Conservation (phyloP, 2,797 vertebrate genomes). For the Callimico goeldii region DNA sequence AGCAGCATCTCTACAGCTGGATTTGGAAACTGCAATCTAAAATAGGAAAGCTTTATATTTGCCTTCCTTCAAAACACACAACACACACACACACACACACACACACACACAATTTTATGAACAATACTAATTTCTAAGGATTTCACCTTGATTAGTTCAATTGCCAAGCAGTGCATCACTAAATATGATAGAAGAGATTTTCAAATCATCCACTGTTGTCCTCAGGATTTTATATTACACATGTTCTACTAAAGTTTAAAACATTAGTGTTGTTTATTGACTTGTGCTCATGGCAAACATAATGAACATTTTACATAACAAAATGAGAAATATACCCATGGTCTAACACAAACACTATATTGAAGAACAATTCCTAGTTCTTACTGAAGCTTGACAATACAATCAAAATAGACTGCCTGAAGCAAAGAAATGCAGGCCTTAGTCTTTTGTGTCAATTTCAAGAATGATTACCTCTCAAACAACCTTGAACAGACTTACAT, state of each 20-base stretch:
- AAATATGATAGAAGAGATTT: slow-evolving; percentile 8
- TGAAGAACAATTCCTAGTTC: slow-evolving; percentile 49
- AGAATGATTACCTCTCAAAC: slow-evolving; percentile 64
- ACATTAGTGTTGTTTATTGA: slow-evolving; percentile 62
- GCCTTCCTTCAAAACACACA: neutral
- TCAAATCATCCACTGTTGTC: neutral
- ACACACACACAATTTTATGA: neutral
- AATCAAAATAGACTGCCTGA: slow-evolving; percentile 62
- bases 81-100: neutral
- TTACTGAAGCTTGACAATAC: slow-evolving; percentile 34
- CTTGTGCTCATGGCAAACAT: slow-evolving; percentile 39
- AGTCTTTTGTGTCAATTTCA: slow-evolving; percentile 64
- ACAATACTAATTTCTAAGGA: neutral
- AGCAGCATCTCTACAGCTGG: neutral
- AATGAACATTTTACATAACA: slow-evolving; percentile 51
- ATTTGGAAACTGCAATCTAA: neutral
- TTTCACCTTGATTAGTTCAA: neutral
- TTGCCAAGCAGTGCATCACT: neutral
- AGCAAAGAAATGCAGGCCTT: slow-evolving; percentile 67
- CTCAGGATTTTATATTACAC: neutral
- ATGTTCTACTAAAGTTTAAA: slow-evolving; percentile 41
- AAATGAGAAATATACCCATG: slow-evolving; percentile 59
- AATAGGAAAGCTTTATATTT: neutral
- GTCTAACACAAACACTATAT: neutral
- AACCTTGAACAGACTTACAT: slow-evolving; percentile 51